Conservation (phyloP, 2,113 vertebrate genomes). For the Dromiciops gliroides region DNA sequence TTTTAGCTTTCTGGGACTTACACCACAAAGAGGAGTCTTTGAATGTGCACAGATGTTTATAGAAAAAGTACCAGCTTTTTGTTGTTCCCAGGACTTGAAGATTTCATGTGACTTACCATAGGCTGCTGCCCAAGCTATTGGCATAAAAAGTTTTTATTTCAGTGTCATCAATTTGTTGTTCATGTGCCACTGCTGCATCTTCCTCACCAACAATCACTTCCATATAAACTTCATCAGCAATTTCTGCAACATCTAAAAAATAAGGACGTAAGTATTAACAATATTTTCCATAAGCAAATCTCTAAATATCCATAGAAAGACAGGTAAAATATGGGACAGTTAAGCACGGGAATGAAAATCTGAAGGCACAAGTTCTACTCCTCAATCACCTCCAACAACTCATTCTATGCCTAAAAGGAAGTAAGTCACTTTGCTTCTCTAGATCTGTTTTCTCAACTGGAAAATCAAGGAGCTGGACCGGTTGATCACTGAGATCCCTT, state of each 20-base stretch:
- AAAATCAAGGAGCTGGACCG: neutral
- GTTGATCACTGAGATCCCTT: neutral
- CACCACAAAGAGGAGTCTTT: conserved; percentile 50
- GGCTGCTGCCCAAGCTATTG: conserved; percentile 94
- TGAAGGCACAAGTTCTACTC: neutral
- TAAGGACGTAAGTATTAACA: conserved; percentile 73
- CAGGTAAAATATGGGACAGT: neutral
- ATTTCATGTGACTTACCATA: conserved; percentile 87
- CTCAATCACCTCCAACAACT: neutral
- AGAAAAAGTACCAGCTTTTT: neutral
- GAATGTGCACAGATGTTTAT: conserved; percentile 27
- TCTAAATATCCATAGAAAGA: conserved; percentile 46
- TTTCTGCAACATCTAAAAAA: conserved; percentile 90
- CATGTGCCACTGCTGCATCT: conserved; percentile 89
- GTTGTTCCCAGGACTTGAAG: neutral
- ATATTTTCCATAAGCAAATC: conserved; percentile 40
- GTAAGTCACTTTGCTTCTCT: neutral
- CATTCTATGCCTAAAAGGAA: neutral
- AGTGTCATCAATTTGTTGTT: conserved; percentile 89
- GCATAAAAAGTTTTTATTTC: conserved; percentile 96
- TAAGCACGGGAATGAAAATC: neutral
- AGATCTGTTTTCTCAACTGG: neutral
- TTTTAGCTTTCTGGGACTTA: conserved; percentile 64
- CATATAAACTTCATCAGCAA: conserved; percentile 96
- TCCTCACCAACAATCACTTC: conserved; percentile 95